Base-by-base conservation (phyloP, 2,888 invertebrate species). In the Parnassius smintheus region DNA sequence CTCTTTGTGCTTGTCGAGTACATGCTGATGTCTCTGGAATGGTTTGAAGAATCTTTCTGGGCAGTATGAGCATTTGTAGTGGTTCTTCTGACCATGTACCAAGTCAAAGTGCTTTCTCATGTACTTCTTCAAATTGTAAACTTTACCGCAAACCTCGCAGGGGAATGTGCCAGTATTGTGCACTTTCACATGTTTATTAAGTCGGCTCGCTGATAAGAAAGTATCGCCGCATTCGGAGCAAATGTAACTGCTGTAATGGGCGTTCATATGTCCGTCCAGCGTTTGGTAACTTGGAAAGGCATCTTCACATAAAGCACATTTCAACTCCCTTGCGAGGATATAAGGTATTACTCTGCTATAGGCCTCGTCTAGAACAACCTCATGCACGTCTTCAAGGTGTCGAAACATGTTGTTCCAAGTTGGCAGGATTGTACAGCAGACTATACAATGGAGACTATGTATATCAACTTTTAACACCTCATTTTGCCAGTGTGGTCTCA, bases 81-180 rank as follows among this genome's bases (percentile, higher is more conserved):
- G 72, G 0, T 62, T 22, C 0, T 65, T 44, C 2, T 74, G 71
- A 1, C 72, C 66, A n/a, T 89, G 90, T 0, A 82, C 77, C 0
- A 74, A 44, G 0, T 75, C 72, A 0, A 70, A 65, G 35, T 90
- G 90, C 46, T 83, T 86, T 0, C 67, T 70, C 35, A 70, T 75
- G 44, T 87, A 85, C 25, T 79, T 77, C 0, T 77, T 72, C 12
- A 88, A 64, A 0, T 80, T 74, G 64, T 92, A 93, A 0, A 86
- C 81, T 69, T 92, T 93, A 0, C 80, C 73, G 67, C 93, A 93
- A 0, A 75, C 68, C 0, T 80, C 75, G 64, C 93, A 93, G 0
- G 81, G 80, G 64, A 74, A 88, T 2, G 77, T 81, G 0, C 88
- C 92, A 0, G 76, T 76, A 7, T 81, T 81, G 64, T 93, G 93